Conservation (phyloP, 2,888 invertebrate genomes). For the Dynastes maya region DNA sequence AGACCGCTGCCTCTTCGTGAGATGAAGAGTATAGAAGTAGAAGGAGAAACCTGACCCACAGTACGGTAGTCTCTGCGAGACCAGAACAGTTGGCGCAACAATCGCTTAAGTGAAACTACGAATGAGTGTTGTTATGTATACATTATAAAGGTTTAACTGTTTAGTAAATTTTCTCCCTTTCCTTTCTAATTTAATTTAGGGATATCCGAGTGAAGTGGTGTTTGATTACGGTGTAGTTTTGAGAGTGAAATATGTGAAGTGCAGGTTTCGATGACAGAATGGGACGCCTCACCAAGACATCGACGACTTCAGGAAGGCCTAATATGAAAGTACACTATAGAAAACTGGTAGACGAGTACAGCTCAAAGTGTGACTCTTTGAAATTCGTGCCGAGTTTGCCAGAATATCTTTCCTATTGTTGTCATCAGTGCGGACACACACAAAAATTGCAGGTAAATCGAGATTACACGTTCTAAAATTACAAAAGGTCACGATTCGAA, state of each 20-base stretch:
- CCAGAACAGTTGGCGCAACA: slow-evolving; percentile 49
- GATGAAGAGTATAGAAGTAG: slow-evolving; percentile 49
- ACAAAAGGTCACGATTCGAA: background rate
- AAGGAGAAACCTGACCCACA: slow-evolving; percentile 61
- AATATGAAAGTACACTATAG: slow-evolving; percentile 75
- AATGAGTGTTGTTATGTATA: background rate
- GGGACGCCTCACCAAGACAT: slow-evolving; percentile 72
- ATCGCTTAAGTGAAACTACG: slow-evolving; percentile 43
- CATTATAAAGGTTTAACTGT: background rate
- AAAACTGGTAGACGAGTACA: slow-evolving; percentile 74
- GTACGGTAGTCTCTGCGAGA: slow-evolving; percentile 51
- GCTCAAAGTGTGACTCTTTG: slow-evolving; percentile 65
- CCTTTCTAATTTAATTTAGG: slow-evolving; percentile 5
- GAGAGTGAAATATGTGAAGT: slow-evolving; percentile 45
- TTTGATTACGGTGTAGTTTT: slow-evolving; percentile 34
- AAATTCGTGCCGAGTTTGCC: slow-evolving; percentile 73
- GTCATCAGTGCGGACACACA: slow-evolving; percentile 76
- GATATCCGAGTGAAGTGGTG: slow-evolving; percentile 19
- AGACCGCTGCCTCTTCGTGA: slow-evolving; percentile 54
- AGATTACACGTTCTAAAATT: background rate
- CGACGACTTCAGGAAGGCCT: slow-evolving; percentile 68
- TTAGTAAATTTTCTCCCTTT: background rate
- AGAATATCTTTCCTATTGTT: slow-evolving; percentile 76
- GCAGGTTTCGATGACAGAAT: slow-evolving; percentile 61
- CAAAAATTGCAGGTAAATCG: slow-evolving; percentile 74